A percentile compares a stretch with the other conserved stretches of the same genome.
Evolutionary conservation across 2,888 invertebrate genomes (phyloP).

Genomic region (Metellina segmentata): DNA sequence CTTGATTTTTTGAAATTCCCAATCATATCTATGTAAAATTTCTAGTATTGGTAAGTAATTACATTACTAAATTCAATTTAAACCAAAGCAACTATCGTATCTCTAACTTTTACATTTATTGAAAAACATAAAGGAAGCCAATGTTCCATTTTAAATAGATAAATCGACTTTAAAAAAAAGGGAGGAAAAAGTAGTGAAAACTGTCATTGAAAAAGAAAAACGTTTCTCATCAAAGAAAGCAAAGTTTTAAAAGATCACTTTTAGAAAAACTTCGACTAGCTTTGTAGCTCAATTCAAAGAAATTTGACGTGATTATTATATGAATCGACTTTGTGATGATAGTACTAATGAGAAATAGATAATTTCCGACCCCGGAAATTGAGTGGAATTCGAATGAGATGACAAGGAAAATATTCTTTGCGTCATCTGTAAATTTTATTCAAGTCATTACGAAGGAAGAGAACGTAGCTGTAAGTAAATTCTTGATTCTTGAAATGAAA

Average conservation of each 20-base stretch:
- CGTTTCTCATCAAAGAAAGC: neutral
- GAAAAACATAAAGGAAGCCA: neutral
- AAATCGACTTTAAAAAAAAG: neutral
- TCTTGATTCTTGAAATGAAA: too few relatives aligned
- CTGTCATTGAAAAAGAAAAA: neutral
- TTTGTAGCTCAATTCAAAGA: neutral
- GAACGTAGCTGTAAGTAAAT: too few relatives aligned
- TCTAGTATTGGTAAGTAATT: too few relatives aligned
- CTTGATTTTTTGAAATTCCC: too few relatives aligned
- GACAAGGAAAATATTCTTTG: neutral
- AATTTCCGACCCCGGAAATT: neutral
- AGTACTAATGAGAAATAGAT: neutral
- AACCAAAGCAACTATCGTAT: neutral
- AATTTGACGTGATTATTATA: neutral
- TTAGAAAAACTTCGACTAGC: neutral
- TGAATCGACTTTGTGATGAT: neutral
- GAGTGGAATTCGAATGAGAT: neutral
- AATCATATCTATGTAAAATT: too few relatives aligned
- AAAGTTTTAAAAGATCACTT: neutral
- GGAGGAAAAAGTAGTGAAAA: neutral
- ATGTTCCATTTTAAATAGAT: neutral
- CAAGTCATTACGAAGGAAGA: neutral
- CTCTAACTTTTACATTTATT: neutral
- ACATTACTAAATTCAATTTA: too few relatives aligned
- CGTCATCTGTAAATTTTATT: neutral